Evolutionary conservation across 2,113 vertebrate genomes (phyloP), one percentile per base, ranked within the genome.

Genomic region (Archilochus colubris): DNA sequence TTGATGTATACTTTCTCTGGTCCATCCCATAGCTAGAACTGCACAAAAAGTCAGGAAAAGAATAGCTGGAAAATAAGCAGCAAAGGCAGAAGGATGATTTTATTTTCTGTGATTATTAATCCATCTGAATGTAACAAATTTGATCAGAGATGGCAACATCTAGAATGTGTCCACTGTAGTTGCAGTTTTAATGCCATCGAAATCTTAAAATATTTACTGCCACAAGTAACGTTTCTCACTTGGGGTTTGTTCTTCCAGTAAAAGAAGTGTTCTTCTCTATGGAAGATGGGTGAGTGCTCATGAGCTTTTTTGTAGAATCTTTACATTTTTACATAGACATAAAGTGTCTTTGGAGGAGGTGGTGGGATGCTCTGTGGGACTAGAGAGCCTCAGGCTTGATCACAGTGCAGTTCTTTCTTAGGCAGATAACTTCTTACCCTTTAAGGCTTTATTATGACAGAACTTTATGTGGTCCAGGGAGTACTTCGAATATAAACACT

Each of bases 401-500:
- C 38, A 67, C 22, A 70, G 77, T 14, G 9, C 63, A 27, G 20
- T 80, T 62, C 3, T 77, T 93, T 86, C 53, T 75, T n/a, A 82
- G 67, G 58, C 27, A 94, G 87, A 66, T 54, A 82, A 62, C 85
- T 93, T 93, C n/a, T 77, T 91, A 36, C 48, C 7, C n/a, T 68
- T n/a, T 70, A 90, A 88, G 9, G 15, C 57, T 92, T 81, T 57
- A 46, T 81, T 96, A 80, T 88, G 69, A 83, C 64, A 83, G 82
- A 93, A 67, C 64, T 93, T 92, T 75, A 61, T 9, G 30, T 85
- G 21, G 50, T 89, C 82, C 28, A 1, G 0, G 83, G 86, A 88
- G 63, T 84, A 75, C 73, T 91, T 89, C 85, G 84, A 91, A 94
- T 92, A 91, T 91, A 96, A 95, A 92, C 68, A 70, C 76, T 84